A percentile compares a stretch with the other conserved stretches of the same genome.
These are phyloP conservation scores for Meteorus sp. DNA, from an alignment of 1,140 invertebrate genomes.

Conservation along the genomic window DNA sequence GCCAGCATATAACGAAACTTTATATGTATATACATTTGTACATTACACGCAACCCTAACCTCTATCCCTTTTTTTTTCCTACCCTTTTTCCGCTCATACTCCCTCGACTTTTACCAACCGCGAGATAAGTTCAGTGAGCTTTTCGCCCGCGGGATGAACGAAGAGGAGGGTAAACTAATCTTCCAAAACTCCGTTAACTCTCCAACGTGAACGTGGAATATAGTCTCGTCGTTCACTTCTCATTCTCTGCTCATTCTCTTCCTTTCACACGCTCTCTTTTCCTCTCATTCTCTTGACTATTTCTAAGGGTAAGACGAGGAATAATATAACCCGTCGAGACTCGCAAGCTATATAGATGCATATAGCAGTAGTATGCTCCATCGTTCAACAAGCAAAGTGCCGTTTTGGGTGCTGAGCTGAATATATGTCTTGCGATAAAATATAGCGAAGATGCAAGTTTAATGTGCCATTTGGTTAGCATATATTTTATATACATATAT, in stretches of 20 bases:
- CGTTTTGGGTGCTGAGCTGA: background rate
- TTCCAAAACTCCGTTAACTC: slow-evolving; percentile 29
- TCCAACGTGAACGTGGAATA: slow-evolving; percentile 13
- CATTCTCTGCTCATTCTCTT: background rate
- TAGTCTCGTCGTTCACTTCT: slow-evolving; percentile 20
- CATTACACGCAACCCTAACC: too few relatives aligned
- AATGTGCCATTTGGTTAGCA: slow-evolving; percentile 18
- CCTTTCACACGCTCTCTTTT: too few relatives aligned
- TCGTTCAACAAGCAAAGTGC: background rate
- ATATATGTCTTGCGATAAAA: slow-evolving; percentile 6
- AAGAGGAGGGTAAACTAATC: slow-evolving; percentile 27
- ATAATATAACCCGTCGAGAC: background rate
- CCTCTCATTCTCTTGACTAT: background rate
- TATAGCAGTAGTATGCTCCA: background rate
- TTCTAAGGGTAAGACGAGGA: too few relatives aligned
- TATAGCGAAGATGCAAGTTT: slow-evolving; percentile 16
- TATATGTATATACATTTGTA: too few relatives aligned
- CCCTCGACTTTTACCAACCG: background rate
- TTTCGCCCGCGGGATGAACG: slow-evolving; percentile 8
- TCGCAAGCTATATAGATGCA: background rate
- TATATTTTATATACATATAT: too few relatives aligned
- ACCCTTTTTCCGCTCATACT: background rate
- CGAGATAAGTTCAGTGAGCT: slow-evolving; percentile 14
- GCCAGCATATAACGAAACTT: too few relatives aligned
- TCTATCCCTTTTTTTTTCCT: background rate